Base-by-base conservation (phyloP, 1,140 invertebrate genomes). In the Aphaenogaster ashmeadi region DNA sequence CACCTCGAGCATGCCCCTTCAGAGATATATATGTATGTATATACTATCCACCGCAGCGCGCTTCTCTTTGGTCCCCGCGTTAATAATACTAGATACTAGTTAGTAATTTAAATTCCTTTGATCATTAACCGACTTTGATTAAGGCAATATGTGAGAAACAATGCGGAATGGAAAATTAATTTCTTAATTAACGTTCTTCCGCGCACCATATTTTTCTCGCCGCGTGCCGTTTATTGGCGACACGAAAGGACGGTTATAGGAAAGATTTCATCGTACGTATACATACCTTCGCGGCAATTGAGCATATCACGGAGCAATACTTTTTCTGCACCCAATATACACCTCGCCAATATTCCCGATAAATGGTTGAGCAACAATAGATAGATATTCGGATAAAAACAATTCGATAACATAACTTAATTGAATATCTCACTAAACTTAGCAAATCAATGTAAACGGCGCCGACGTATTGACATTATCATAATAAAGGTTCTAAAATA, bases 21-120 rank as follows among this genome's bases (percentile, higher is more conserved):
- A 52, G 27, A 77, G 44, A 64, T 60, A 52, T 9, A 54, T 72
- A 54, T 41, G n/a, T 50, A 54, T 66, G 58, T 79, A 86, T 50
- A 86, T 33, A 74, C 52, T 38, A 50, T 18, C 21, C 36, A 67
- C 64, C 67, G 15, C 75, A 67, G 44, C 27, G 18, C 33, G 47
- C 36, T 78, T 71, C 72, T 87, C 71, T 58, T 62, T 52, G 64
- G 60, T 3, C 5, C 8, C 7, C 18, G 47, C 88, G 85, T 90
- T 87, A 90, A 90, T 90, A 90, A 90, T 83, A 72, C 89, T 71
- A 84, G 60, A 56, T 74, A 74, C 88, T 84, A n/a, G n/a, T n/a
- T n/a, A n/a, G n/a, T n/a, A 90, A 89, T 89, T 90, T 89, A 90
- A 90, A 89, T 90, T 87, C 88, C 88, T 90, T 90, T 90, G 85